Base-by-base conservation (phyloP, 1,140 invertebrate species). In the Drosophila subpulchrella region DNA sequence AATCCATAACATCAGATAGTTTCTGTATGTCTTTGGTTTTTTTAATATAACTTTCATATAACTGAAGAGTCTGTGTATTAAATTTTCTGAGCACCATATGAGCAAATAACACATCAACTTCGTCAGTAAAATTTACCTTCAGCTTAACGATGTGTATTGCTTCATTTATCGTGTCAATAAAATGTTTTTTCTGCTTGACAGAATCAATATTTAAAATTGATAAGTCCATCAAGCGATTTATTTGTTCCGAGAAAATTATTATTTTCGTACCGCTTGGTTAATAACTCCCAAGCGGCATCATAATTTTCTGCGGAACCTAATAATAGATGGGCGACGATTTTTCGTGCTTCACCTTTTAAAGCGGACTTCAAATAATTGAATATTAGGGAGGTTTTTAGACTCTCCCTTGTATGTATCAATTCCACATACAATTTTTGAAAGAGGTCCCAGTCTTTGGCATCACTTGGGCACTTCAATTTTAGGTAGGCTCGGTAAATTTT, bases 301-400 rank as follows among this genome's bases (percentile, higher is more conserved):
- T 46, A 46, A 24, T 46, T 46, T 6, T 46, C 17, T 11, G 44
- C 44, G 44, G 44, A 46, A 20, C 44, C 44, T 20, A 46, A 46
- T 46, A 46, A 46, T 24, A 46, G 44, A 4, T 46, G 44, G 11
- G 44, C 44, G 20, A 46, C 39, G 3, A 41, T 13, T 13, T 41
- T 15, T n/a, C n/a, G n/a, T n/a, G n/a, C n/a, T n/a, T 41, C n/a
- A 41, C 39, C 39, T 41, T 41, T 41, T 41, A 41, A 6, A 13
- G 39, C 39, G 39, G 39, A 41, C 13, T 15, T 41, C 20, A 20
- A 20, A 20, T 20, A 20, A 20, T 20, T 0, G 20, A 20, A 20
- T 20, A 1, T 20, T 20, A 20, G 20, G 20, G 20, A 20, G 20
- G 20, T 20, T 1, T 2, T 20, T 20, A 20, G 20, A 20, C 20